Evolutionary conservation across 1,140 invertebrate genomes (phyloP), one percentile per base, ranked within the genome.

Genomic region (Gonatopus flavifemur): DNA sequence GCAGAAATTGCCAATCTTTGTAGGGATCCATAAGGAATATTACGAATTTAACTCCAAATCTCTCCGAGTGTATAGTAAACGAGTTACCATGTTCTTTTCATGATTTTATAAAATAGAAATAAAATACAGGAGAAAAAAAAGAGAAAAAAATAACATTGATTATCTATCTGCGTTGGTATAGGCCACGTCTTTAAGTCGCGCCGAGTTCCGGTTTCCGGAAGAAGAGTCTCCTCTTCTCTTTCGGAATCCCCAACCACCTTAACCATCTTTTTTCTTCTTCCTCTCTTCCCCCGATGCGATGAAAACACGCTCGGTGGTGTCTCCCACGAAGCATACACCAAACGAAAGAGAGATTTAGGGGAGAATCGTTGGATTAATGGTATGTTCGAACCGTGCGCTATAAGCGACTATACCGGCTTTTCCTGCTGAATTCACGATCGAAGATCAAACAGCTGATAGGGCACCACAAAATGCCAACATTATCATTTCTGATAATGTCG

Each of bases 151-250:
- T n/a, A n/a, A n/a, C n/a, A n/a, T n/a, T n/a, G n/a, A n/a, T n/a
- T n/a, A n/a, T n/a, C n/a, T n/a, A n/a, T n/a, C n/a, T n/a, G n/a
- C n/a, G n/a, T n/a, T n/a, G n/a, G n/a, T n/a, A n/a, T n/a, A n/a
- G 42, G 39, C 52, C 36, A 57, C 64, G 56, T 67, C 66, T 67
- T 66, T 64, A 59, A 67, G 67, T 68, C 66, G 64, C 67, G 66
- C 57, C 67, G 47, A 55, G 62, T 72, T 70, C 66, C 62, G 66
- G 66, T 65, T 67, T 67, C 61, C 67, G 66, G 64, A 61, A 66
- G 59, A 56, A 62, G 59, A 31, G 57, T 41, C 46, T 43, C 37
- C 52, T 19, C 30, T 37, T 19, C 35, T n/a, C n/a, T n/a, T n/a
- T n/a, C n/a, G n/a, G n/a, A n/a, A n/a, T 40, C 38, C 32, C 7